Conservation (phyloP, 2,888 invertebrate species). For the Pherbina coryleti region DNA sequence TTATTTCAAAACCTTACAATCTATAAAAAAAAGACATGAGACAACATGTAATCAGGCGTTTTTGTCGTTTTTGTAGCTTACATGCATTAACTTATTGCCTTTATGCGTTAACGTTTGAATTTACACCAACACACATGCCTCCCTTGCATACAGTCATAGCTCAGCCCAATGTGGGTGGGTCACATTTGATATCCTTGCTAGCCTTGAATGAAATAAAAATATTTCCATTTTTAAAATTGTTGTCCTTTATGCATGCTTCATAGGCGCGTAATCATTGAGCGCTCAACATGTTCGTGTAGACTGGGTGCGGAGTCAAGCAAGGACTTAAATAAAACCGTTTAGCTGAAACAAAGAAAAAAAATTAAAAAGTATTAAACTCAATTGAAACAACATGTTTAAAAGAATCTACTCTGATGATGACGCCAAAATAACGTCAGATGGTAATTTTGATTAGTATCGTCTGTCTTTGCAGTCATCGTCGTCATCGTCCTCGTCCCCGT, state of each 20-base stretch:
- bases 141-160: neutral
- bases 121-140: neutral
- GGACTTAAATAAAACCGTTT: neutral
- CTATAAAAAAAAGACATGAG: too few relatives aligned
- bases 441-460: too few relatives aligned
- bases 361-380: too few relatives aligned
- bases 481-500: too few relatives aligned
- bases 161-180: neutral
- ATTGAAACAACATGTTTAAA: too few relatives aligned
- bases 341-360: neutral
- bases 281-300: neutral
- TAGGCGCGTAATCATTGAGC: neutral
- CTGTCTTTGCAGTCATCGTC: too few relatives aligned
- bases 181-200: neutral
- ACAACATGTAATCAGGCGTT: neutral
- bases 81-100: constrained; percentile 11
- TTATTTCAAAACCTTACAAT: too few relatives aligned
- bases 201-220: constrained; percentile 33
- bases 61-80: neutral
- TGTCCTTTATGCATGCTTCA: constrained; percentile 2
- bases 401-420: too few relatives aligned
- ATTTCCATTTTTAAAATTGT: constrained; percentile 15
- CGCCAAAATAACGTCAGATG: too few relatives aligned
- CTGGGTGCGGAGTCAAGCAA: neutral
- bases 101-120: constrained; percentile 2